A percentile compares a stretch with the other conserved stretches of the same genome.
Evolutionary conservation across 2,797 vertebrate genomes (phyloP).

Genomic region (Manis pentadactyla): DNA sequence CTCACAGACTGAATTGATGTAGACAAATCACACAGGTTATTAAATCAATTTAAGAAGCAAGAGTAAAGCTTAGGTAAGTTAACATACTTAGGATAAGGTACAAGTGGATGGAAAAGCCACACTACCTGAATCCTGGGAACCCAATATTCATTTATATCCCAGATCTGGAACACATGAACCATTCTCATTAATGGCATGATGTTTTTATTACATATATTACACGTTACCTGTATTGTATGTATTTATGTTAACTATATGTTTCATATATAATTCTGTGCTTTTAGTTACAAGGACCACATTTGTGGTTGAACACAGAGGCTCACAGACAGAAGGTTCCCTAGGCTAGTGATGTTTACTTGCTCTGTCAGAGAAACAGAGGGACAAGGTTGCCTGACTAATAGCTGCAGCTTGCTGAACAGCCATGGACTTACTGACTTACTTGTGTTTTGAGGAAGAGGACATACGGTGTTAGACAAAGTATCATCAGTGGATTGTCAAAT

Average conservation of each 20-base stretch:
- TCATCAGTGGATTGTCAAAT: not conserved
- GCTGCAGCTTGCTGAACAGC: not conserved
- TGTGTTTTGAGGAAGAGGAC: not conserved
- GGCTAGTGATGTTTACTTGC: rapidly evolving
- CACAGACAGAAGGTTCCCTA: not conserved
- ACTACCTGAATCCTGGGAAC: not conserved
- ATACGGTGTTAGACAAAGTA: not conserved
- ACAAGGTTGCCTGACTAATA: not conserved
- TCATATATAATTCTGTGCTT: not conserved
- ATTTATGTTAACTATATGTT: not conserved
- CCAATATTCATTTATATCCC: not conserved
- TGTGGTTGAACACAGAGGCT: not conserved
- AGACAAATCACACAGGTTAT: not conserved
- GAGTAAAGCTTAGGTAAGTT: not conserved
- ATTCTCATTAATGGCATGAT: not conserved
- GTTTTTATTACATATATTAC: not conserved
- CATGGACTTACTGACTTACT: not conserved
- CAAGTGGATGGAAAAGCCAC: not conserved
- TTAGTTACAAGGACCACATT: not conserved
- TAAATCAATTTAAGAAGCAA: not conserved
- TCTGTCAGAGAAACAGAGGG: not conserved
- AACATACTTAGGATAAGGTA: not conserved
- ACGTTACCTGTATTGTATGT: not conserved
- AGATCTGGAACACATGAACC: not conserved
- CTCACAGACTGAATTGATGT: constrained; percentile 14